phyloP scores from a whole-genome alignment of 1,140 invertebrate genomes.

The Dufourea novaeangliae region DNA sequence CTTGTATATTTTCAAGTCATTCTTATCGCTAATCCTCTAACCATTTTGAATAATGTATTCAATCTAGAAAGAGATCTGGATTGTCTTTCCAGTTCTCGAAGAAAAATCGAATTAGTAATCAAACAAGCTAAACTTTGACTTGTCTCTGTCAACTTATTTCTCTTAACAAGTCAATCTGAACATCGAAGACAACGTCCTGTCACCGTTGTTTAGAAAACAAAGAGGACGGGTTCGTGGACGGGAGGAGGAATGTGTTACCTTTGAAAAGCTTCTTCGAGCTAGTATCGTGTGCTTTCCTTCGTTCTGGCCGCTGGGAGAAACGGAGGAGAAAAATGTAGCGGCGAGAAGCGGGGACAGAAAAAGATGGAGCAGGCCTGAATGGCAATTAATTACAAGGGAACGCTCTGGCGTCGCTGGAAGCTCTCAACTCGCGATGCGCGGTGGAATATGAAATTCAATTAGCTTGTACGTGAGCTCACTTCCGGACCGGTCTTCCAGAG shows the following conservation, averaged over 20 bases:
- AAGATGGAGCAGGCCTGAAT: constrained; percentile 40
- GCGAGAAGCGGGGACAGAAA: neutral
- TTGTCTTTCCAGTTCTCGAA: no score
- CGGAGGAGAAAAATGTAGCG: neutral
- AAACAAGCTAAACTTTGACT: neutral
- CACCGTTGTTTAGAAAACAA: neutral
- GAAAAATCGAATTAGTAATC: neutral
- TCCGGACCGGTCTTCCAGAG: constrained; percentile 3
- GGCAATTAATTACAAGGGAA: constrained; percentile 55
- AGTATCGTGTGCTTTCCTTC: neutral
- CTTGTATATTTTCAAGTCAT: no score
- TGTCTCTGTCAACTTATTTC: constrained; percentile 16
- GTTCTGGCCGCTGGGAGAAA: neutral
- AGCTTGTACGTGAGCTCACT: constrained; percentile 35
- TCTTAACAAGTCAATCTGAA: neutral
- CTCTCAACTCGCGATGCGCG: constrained; percentile 42
- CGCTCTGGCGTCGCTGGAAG: constrained; percentile 23
- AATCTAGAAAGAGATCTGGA: no score
- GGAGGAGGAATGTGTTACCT: neutral
- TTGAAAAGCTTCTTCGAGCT: constrained; percentile 6
- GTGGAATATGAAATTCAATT: constrained; percentile 60
- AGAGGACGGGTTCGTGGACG: no score
- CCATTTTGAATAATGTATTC: no score
- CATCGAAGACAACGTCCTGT: neutral
- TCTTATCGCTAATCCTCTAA: no score